These are phyloP conservation scores for Myotis vivesi DNA, from an alignment of 2,797 vertebrate genomes.

Conservation along the genomic window DNA sequence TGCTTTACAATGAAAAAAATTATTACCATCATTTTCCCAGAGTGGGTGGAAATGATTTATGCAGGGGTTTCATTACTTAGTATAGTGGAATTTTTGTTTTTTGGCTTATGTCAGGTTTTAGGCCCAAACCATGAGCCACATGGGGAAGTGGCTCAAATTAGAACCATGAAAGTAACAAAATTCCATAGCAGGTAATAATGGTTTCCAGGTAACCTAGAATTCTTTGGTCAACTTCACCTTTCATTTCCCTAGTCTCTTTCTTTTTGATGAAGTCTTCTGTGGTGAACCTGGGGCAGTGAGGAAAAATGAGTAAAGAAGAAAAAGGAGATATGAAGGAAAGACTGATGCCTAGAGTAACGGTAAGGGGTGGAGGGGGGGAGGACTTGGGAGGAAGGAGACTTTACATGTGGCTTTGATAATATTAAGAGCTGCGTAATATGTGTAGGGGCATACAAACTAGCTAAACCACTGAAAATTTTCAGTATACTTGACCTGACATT, in stretches of 20 bases:
- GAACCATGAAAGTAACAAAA: not conserved
- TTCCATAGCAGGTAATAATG: not conserved
- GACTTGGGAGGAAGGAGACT: not conserved
- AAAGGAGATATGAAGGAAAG: slow-evolving; percentile 7
- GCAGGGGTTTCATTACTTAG: slow-evolving; percentile 24
- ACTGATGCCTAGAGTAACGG: not conserved
- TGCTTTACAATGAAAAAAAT: slow-evolving; percentile 21
- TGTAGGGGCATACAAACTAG: not conserved
- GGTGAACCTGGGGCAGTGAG: not conserved
- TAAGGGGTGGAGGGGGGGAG: not conserved
- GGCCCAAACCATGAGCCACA: not conserved
- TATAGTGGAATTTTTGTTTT: not conserved
- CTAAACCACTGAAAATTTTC: not conserved
- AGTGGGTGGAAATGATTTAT: slow-evolving; percentile 14
- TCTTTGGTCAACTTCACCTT: slow-evolving; percentile 3
- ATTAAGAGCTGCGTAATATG: not conserved
- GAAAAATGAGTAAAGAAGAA: slow-evolving; percentile 13
- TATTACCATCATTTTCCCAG: slow-evolving; percentile 17
- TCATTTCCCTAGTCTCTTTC: not conserved
- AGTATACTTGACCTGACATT: not conserved
- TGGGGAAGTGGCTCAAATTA: not conserved
- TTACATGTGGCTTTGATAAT: not conserved
- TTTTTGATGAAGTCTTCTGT: not conserved
- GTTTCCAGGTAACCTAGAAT: not conserved
- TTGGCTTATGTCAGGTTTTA: not conserved